Conservation (phyloP, 2,797 vertebrate genomes). For the Bradypus variegatus region DNA sequence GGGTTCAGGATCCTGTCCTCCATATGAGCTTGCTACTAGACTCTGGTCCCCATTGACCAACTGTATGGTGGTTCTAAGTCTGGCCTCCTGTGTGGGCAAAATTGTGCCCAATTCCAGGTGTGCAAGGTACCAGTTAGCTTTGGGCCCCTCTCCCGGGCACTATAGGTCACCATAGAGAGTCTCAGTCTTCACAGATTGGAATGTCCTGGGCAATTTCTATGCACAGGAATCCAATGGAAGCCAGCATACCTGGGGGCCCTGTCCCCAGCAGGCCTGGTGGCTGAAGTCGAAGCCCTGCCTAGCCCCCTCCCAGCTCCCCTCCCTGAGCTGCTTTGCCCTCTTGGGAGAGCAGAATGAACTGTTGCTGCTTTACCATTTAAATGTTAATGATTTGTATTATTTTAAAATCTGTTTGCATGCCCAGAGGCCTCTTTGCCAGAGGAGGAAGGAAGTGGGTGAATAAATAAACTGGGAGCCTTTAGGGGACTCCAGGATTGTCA, state of each 20-base stretch:
- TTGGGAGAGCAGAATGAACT: not conserved
- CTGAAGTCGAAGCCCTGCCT: not conserved
- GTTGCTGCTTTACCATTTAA: not conserved
- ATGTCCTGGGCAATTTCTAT: not conserved
- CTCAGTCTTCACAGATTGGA: not conserved
- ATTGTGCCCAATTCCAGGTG: not conserved
- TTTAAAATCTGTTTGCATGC: constrained; percentile 28
- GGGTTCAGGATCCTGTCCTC: not conserved
- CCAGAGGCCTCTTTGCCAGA: constrained; percentile 19
- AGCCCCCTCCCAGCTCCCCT: accelerated
- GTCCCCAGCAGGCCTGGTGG: not conserved
- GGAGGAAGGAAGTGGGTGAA: not conserved
- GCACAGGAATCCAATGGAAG: not conserved
- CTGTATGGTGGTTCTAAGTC: not conserved
- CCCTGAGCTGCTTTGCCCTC: not conserved
- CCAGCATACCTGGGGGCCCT: not conserved
- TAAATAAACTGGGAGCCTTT: not conserved
- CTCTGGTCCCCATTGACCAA: not conserved
- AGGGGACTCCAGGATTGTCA: not conserved
- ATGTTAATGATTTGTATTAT: constrained; percentile 48
- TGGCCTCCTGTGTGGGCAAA: not conserved
- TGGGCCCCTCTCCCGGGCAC: not conserved
- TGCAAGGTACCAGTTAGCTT: not conserved
- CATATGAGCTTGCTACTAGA: not conserved
- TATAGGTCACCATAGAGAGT: not conserved